Conservation (phyloP, 2,113 vertebrate genomes). For the Apteryx mantelli region DNA sequence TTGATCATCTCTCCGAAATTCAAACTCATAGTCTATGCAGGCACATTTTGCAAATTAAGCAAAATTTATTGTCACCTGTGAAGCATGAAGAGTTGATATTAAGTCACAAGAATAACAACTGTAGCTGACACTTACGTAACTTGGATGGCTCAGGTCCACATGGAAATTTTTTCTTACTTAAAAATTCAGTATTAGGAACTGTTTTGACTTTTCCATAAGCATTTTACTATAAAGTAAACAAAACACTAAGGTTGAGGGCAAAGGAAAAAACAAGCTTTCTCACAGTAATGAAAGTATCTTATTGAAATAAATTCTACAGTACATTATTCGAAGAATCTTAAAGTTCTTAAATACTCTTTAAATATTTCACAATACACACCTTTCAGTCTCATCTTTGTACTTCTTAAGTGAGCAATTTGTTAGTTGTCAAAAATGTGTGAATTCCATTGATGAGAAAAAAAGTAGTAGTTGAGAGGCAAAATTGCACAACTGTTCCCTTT, state of each 20-base stretch:
- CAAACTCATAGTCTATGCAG: neutral
- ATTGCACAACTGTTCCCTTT: neutral
- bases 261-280: neutral
- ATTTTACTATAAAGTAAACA: neutral
- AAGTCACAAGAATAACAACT: neutral
- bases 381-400: neutral
- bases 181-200: neutral
- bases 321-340: neutral
- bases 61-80: neutral
- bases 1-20: neutral
- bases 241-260: neutral
- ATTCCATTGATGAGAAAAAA: neutral
- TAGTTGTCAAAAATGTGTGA: neutral
- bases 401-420: neutral
- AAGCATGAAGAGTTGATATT: constrained; percentile 33
- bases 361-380: neutral
- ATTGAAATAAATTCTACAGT: neutral
- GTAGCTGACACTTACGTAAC: neutral
- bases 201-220: neutral
- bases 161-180: neutral
- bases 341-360: neutral
- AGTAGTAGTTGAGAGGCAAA: neutral
- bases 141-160: neutral
- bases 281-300: neutral
- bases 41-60: neutral